phyloP scores from a whole-genome alignment of 2,797 vertebrate genomes.

The Graptemys geographica region DNA sequence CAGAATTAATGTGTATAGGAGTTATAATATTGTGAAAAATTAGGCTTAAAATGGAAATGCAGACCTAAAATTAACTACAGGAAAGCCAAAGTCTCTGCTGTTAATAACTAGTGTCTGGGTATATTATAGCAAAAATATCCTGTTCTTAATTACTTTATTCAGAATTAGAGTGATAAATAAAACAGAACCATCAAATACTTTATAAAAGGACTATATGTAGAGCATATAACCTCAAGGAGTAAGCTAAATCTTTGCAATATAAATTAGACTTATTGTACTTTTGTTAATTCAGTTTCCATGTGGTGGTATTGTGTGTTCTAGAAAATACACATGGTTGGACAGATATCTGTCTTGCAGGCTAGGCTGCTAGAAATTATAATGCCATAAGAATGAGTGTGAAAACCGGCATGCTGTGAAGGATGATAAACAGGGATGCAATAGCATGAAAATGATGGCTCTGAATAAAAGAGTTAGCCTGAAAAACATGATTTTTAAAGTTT shows the following conservation, averaged over 20 bases:
- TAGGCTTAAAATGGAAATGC: neutral
- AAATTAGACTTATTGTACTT: slow-evolving; percentile 7
- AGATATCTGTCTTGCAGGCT: slow-evolving; percentile 34
- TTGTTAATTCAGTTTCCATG: slow-evolving; percentile 38
- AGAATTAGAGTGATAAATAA: slow-evolving; percentile 47
- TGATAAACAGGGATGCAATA: slow-evolving; percentile 69
- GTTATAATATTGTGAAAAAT: slow-evolving; percentile 13
- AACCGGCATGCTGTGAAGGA: slow-evolving; percentile 52
- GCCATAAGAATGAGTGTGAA: slow-evolving; percentile 55
- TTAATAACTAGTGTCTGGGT: neutral
- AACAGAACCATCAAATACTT: slow-evolving; percentile 16
- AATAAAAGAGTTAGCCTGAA: slow-evolving; percentile 68
- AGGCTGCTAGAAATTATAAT: slow-evolving; percentile 9
- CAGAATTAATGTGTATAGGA: neutral
- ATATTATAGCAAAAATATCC: neutral
- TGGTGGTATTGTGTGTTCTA: slow-evolving; percentile 41
- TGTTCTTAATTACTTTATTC: slow-evolving; percentile 2
- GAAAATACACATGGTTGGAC: slow-evolving; percentile 43
- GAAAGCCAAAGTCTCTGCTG: neutral
- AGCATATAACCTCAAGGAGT: neutral
- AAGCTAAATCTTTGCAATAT: neutral
- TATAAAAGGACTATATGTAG: neutral
- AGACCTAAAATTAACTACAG: neutral
- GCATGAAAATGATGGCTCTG: slow-evolving; percentile 61
- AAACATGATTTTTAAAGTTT: slow-evolving; percentile 42